A percentile compares a stretch with the other conserved stretches of the same genome.
phyloP scores from a whole-genome alignment of 2,797 vertebrate genomes.

The Sitta carolinensis region DNA sequence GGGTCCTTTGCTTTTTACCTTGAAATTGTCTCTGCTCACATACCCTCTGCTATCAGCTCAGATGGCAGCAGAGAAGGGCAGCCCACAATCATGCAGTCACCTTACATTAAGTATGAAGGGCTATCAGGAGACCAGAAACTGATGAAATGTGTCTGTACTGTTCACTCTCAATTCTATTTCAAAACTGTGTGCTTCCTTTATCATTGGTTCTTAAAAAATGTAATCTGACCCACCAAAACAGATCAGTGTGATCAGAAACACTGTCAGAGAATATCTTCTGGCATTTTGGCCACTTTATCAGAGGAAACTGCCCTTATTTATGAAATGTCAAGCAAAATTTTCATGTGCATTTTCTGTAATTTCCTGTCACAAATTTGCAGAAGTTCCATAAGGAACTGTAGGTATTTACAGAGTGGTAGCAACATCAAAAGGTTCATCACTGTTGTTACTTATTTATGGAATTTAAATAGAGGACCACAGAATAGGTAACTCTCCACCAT shows the following conservation, averaged over 20 bases:
- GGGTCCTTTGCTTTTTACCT: neutral
- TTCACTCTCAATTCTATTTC: neutral
- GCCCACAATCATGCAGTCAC: accelerated
- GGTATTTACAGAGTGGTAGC: neutral
- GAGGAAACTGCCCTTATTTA: neutral
- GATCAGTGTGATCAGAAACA: neutral
- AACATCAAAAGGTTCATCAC: neutral
- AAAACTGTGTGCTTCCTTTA: neutral
- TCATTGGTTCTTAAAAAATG: neutral
- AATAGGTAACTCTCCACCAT: neutral
- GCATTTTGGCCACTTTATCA: neutral
- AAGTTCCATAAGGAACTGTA: neutral
- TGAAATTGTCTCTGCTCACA: neutral
- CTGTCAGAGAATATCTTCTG: neutral
- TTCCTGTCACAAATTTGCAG: neutral
- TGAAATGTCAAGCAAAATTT: neutral
- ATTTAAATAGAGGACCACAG: neutral
- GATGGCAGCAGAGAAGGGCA: neutral
- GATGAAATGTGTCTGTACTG: neutral
- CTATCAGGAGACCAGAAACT: neutral
- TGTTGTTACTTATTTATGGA: neutral
- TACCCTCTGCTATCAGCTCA: neutral
- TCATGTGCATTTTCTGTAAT: neutral
- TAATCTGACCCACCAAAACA: neutral
- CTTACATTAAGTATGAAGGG: neutral